Evolutionary conservation across 2,797 vertebrate species (phyloP).

Genomic region (Lates japonicus): DNA sequence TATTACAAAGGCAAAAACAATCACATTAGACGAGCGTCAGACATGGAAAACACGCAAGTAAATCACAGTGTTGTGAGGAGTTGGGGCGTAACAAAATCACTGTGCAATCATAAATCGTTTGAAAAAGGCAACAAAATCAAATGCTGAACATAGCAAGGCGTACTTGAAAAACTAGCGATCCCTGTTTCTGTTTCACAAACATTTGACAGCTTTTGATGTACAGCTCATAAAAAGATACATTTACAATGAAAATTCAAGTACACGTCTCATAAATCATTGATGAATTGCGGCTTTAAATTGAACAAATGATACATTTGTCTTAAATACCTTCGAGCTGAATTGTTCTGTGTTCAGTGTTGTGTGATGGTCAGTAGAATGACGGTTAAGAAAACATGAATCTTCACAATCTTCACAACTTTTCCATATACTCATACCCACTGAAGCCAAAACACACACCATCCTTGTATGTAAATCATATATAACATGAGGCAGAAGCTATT

Average conservation of each 20-base stretch:
- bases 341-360: conserved; percentile 22
- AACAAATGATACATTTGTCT: conserved; percentile 29
- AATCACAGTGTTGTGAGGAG: conserved; percentile 46
- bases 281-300: conserved; percentile 18
- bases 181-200: conserved; percentile 53
- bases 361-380: conserved; percentile 11
- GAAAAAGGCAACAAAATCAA: conserved; percentile 75
- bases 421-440: conserved; percentile 1
- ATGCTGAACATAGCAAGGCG: conserved; percentile 68
- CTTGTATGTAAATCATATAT: background rate
- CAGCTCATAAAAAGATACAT: conserved; percentile 54
- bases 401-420: conserved; percentile 9
- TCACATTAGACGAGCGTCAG: conserved; percentile 58
- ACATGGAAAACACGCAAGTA: conserved; percentile 50
- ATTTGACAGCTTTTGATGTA: conserved; percentile 46
- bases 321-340: conserved; percentile 14
- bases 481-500: conserved; percentile 26
- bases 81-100: conserved; percentile 45
- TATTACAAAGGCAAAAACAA: conserved; percentile 61
- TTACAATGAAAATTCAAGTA: conserved; percentile 75
- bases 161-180: conserved; percentile 55
- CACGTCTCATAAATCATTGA: conserved; percentile 23
- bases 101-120: conserved; percentile 59
- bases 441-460: conserved; percentile 7
- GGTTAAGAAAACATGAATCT: conserved; percentile 26